phyloP scores from a whole-genome alignment of 2,797 vertebrate species.

The Smutsia temminckii region DNA sequence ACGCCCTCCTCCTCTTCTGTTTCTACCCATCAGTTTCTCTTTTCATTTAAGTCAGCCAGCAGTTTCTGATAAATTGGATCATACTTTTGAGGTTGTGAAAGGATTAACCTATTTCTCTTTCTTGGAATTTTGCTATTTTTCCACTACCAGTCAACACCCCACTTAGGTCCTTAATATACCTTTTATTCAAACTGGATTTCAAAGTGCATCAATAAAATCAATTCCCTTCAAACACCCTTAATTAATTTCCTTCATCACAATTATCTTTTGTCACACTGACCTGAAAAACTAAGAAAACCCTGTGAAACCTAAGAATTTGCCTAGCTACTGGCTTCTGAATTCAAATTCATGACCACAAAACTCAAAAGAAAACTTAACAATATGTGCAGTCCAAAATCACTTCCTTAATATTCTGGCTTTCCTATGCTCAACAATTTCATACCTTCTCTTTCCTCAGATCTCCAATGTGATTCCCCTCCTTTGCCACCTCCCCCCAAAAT shows the following conservation, averaged over 20 bases:
- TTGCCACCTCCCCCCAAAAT: background rate
- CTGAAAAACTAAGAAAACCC: background rate
- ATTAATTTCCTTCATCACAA: background rate
- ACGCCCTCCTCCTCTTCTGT: background rate
- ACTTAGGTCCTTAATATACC: background rate
- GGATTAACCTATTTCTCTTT: background rate
- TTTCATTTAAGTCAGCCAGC: background rate
- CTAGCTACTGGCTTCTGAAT: background rate
- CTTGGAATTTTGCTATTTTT: background rate
- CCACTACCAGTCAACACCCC: background rate
- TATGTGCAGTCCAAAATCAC: background rate
- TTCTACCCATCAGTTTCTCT: background rate
- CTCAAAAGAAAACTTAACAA: background rate
- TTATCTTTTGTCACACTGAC: background rate
- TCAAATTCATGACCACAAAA: conserved; percentile 22
- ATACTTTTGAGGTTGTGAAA: background rate
- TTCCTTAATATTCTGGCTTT: background rate
- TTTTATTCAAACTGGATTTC: background rate
- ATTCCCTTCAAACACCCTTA: background rate
- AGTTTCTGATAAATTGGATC: background rate
- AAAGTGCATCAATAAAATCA: background rate
- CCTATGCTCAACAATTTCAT: background rate
- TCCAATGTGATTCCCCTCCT: background rate
- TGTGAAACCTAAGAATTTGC: background rate
- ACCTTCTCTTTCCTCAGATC: background rate